Conservation (phyloP, 2,797 vertebrate genomes). For the Hydrolagus colliei region DNA sequence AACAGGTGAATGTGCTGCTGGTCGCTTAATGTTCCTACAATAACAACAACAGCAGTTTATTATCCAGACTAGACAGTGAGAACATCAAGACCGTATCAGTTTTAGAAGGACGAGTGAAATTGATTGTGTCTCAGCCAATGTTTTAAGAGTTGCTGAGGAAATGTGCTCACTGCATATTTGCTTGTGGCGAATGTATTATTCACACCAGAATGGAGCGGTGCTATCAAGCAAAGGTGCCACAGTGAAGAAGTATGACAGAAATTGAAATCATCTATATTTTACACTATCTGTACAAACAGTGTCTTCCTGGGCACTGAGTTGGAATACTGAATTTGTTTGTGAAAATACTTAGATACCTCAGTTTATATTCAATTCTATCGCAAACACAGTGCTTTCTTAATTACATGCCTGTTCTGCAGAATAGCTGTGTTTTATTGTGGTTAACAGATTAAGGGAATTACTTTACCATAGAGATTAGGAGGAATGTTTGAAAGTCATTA, state of each 20-base stretch:
- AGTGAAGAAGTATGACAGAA: neutral
- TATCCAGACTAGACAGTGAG: constrained; percentile 30
- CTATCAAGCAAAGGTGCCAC: neutral
- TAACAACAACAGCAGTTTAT: constrained; percentile 14
- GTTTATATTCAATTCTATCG: too few relatives aligned
- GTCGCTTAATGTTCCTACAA: constrained; percentile 15
- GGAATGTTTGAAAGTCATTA: neutral
- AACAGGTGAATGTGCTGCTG: neutral
- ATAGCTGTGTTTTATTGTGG: neutral
- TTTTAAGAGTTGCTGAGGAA: constrained; percentile 37
- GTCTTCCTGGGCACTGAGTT: neutral
- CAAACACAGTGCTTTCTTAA: too few relatives aligned
- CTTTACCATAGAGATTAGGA: neutral
- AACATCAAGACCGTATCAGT: constrained; percentile 30
- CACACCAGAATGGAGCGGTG: constrained; percentile 18
- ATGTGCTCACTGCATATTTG: constrained; percentile 33
- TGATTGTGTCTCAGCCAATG: constrained; percentile 36
- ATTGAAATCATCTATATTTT: neutral
- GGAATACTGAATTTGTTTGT: neutral
- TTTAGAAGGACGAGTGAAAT: constrained; percentile 35
- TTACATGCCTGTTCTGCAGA: too few relatives aligned
- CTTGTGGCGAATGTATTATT: constrained; percentile 41
- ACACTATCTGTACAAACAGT: neutral
- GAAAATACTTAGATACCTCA: neutral
- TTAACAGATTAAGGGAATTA: neutral